These are phyloP conservation scores for Criorhina ranunculi DNA, from an alignment of 2,888 invertebrate genomes.

Conservation along the genomic window DNA sequence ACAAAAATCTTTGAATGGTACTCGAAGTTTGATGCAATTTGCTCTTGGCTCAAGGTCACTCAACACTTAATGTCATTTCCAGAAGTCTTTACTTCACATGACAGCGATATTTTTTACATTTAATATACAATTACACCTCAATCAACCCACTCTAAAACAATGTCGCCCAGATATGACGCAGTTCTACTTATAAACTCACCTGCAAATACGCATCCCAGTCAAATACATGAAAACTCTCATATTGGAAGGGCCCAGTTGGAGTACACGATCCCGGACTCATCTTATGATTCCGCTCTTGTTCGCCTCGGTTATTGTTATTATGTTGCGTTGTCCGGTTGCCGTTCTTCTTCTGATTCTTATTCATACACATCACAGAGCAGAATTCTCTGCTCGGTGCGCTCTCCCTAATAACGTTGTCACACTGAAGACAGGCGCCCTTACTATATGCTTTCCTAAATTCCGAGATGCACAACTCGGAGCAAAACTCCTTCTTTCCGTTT, in stretches of 20 bases:
- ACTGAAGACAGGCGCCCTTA: slow-evolving; percentile 94
- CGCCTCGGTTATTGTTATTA: slow-evolving; percentile 79
- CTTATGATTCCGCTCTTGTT: slow-evolving; percentile 79
- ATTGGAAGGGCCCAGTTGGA: slow-evolving; percentile 89
- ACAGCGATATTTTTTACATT: too few species aligned
- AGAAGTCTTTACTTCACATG: too few species aligned
- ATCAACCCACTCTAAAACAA: too few species aligned
- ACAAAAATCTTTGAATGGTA: too few species aligned
- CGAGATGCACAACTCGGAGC: slow-evolving; percentile 94
- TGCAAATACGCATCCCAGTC: slow-evolving; percentile 94
- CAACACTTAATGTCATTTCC: not conserved
- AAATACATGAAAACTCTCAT: slow-evolving; percentile 92
- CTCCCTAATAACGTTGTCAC: slow-evolving; percentile 93
- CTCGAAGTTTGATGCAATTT: not conserved
- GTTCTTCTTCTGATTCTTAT: slow-evolving; percentile 92
- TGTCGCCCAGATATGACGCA: not conserved
- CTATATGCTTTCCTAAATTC: slow-evolving; percentile 95
- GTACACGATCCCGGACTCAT: slow-evolving; percentile 83
- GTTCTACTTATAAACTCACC: slow-evolving; percentile 77
- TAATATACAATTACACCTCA: too few species aligned
- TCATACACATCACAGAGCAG: slow-evolving; percentile 93
- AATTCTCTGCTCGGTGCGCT: slow-evolving; percentile 91
- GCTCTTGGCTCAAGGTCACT: slow-evolving; percentile 27
- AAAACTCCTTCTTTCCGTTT: slow-evolving; percentile 96
- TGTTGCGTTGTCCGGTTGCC: slow-evolving; percentile 85